A percentile compares a stretch with the other conserved stretches of the same genome.
These are phyloP conservation scores for Drosophila saltans DNA, from an alignment of 1,140 invertebrate genomes.

Conservation along the genomic window DNA sequence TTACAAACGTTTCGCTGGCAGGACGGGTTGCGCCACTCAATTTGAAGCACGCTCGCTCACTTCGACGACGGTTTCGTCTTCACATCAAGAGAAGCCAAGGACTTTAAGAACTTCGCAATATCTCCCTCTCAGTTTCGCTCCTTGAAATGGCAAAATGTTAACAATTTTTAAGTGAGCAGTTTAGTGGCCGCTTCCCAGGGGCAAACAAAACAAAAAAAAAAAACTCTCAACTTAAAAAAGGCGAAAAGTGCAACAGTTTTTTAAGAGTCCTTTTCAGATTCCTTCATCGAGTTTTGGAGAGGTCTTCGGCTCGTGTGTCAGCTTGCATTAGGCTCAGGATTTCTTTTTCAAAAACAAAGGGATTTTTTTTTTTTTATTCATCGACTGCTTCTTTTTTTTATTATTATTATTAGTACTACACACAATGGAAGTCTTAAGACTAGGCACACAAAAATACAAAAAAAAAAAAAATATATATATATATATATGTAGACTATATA, in stretches of 20 bases:
- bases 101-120: slow-evolving; percentile 2
- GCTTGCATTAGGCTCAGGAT: slow-evolving; percentile 70
- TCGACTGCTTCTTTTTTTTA: slow-evolving; percentile 53
- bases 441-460: slow-evolving; percentile 66
- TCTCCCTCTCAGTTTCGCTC: background rate
- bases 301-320: slow-evolving; percentile 64
- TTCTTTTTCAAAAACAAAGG: slow-evolving; percentile 45
- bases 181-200: slow-evolving; percentile 62
- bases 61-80: slow-evolving; percentile 21
- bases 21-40: background rate
- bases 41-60: slow-evolving; percentile 27
- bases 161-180: slow-evolving; percentile 77
- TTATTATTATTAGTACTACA: slow-evolving; percentile 64
- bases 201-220: no score
- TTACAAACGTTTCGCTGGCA: slow-evolving; percentile 48
- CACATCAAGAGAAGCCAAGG: slow-evolving; percentile 21
- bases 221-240: slow-evolving; percentile 8
- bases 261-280: slow-evolving; percentile 42
- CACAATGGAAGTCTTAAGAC: slow-evolving; percentile 74
- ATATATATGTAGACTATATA: slow-evolving; percentile 1
- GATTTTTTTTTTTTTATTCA: slow-evolving; percentile 22
- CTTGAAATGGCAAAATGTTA: slow-evolving; percentile 63
- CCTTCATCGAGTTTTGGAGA: slow-evolving; percentile 32
- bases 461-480: slow-evolving; percentile 27
- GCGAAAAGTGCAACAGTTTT: slow-evolving; percentile 74